Base-by-base conservation (phyloP, 2,113 vertebrate species). In the Pangasianodon hypophthalmus region DNA sequence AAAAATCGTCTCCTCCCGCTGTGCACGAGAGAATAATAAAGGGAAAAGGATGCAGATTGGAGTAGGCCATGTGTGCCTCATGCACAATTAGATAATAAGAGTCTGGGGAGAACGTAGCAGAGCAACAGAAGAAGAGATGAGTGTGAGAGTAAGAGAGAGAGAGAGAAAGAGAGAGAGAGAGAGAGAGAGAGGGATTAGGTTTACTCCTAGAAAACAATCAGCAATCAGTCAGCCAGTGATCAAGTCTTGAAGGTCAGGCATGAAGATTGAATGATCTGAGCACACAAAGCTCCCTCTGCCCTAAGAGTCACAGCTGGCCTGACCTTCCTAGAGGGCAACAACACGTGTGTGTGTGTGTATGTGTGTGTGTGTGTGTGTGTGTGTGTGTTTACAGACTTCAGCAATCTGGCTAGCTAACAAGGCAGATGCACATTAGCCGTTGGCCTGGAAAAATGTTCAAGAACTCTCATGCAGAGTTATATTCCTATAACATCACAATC, bases 1-100 rank as follows among this genome's bases (percentile, higher is more conserved):
- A 44, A 44, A 29, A 26, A 8, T n/a, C 79, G 1, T 87, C 87
- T 88, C 88, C 87, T 48, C 50, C 58, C 62, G 4, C 82, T n/a
- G 46, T 79, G 64, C 54, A 80, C 46, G 26, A 67, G 56, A 82
- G 85, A 84, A 84, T 85, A 88, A 88, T 91, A 84, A 85, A 90
- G 69, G 24, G 37, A 48, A 89, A 89, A 83, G 46, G 83, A 64
- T 56, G 87, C 50, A 84, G 69, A 89, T 86, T 83, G 87, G 84
- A 89, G 71, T 37, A 44, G 46, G 46, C 32, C 69, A 14, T 69
- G 71, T 56, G 26, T 73, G 50, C 77, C 21, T 44, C 75, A 60
- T 84, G 87, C 87, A 84, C 86, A 60, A 90, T 91, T 88, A 92
- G 86, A 91, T 84, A 87, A 87, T 86, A 85, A 56, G 84, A 79